Evolutionary conservation across 1,140 invertebrate genomes (phyloP).

Genomic region (Atta texana): DNA sequence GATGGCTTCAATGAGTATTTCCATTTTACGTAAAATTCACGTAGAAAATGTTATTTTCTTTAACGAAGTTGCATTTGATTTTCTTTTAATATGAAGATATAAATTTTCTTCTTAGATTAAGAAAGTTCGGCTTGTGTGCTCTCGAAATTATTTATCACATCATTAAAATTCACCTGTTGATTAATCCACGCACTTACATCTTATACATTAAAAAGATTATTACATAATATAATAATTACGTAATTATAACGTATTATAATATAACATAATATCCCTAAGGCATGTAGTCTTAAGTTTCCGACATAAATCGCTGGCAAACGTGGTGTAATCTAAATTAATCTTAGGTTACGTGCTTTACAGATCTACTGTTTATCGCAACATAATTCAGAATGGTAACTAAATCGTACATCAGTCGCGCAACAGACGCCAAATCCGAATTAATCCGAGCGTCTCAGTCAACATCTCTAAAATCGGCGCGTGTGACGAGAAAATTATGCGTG

Average conservation of each 20-base stretch:
- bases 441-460: constrained; percentile 21
- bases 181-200: background rate
- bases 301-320: constrained; percentile 9
- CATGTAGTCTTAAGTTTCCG: background rate
- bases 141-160: background rate
- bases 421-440: constrained; percentile 34
- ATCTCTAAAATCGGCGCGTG: constrained; percentile 45
- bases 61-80: background rate
- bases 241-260: background rate
- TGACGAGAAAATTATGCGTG: constrained; percentile 52
- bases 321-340: constrained; percentile 24
- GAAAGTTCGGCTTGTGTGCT: background rate
- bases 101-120: background rate
- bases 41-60: background rate
- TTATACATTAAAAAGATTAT: background rate
- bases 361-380: constrained; percentile 33
- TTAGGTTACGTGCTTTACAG: constrained; percentile 11
- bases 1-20: background rate
- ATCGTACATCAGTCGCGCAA: constrained; percentile 22
- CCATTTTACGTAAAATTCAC: background rate
- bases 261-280: background rate
- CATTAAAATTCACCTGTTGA: background rate
- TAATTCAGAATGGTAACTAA: constrained; percentile 18
- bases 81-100: background rate
- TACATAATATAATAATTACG: background rate